Base-by-base conservation (phyloP, 2,888 invertebrate species). In the Apodemia hepburni region DNA sequence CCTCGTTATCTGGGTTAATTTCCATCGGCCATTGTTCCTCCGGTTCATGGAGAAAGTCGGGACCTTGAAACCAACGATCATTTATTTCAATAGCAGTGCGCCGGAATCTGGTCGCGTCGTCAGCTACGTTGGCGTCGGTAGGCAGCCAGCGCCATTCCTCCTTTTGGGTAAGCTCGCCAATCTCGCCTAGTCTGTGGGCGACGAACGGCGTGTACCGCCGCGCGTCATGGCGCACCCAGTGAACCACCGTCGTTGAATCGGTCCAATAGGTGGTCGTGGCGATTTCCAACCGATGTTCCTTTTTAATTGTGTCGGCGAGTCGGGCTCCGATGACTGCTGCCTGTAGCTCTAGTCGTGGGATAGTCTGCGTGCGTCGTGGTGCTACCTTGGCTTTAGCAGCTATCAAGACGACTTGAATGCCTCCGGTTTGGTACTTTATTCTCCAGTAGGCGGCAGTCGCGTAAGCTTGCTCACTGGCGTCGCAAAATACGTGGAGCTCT, bases 391-490 rank as follows among this genome's bases (percentile, higher is more conserved):
- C 63, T 29, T 67, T 67, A 0, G 65, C 67, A 0, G 33, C 67
- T 11, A 58, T 47, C 4, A 72, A 68, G n/a, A 70, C 67, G 12
- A 60, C 33, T 15, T 4, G 4, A 67, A 59, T 67, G 70, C 69
- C n/a, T 64, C 68, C 66, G 35, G 68, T 63, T 6, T 57, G 9
- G 12, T 59, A 38, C 18, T 58, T 42, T 3, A 68, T 22, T 15
- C 70, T 64, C 59, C 70, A 67, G 60, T 73, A 74, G 0, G 64
- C 65, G 6, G 69, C 71, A 3, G 49, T 17, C 8, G 47, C 18
- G 47, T 49, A 49, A 7, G 47, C 47, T 49, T 49, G 47, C 17
- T 18, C 47, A 8, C 33, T 33, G 33, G 47, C 47, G 8, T 49
- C 49, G 18, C 49, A 49, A 18, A 18, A 9, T 2, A 49, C 8